Conservation (phyloP, 2,888 invertebrate genomes). For the Eucera pruinosa region DNA sequence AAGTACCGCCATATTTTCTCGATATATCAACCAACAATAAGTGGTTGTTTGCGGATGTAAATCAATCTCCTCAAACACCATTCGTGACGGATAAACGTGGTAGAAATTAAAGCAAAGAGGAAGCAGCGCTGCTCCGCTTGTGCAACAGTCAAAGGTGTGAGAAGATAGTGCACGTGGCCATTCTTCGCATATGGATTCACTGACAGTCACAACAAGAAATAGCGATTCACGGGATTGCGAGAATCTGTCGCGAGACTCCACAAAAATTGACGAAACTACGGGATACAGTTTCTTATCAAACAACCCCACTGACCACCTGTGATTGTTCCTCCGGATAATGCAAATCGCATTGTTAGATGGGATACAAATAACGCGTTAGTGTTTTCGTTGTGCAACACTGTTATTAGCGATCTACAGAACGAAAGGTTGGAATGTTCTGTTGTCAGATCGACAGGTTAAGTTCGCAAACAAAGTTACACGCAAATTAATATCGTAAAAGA, state of each 20-base stretch:
- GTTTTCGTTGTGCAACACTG: too few species aligned
- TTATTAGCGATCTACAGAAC: neutral
- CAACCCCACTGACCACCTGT: too few species aligned
- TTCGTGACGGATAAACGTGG: neutral
- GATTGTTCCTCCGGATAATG: too few species aligned
- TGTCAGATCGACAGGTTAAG: slow-evolving; percentile 5
- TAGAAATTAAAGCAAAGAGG: neutral
- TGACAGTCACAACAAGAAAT: neutral
- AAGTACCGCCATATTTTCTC: too few species aligned
- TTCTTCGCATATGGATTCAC: neutral
- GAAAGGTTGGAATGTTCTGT: neutral
- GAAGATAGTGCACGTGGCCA: slow-evolving; percentile 27
- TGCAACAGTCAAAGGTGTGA: neutral
- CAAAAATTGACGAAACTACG: too few species aligned
- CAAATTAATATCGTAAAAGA: neutral
- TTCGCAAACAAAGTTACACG: neutral
- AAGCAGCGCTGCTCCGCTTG: neutral
- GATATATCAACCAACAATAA: neutral
- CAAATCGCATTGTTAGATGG: too few species aligned
- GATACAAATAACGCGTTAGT: too few species aligned
- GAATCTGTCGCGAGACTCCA: too few species aligned
- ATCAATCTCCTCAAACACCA: too few species aligned
- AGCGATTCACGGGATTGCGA: too few species aligned
- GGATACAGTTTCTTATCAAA: too few species aligned
- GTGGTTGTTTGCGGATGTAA: slow-evolving; percentile 5